These are phyloP conservation scores for Mesorhabditis sp. DNA, from an alignment of 2,888 invertebrate species.

Conservation along the genomic window DNA sequence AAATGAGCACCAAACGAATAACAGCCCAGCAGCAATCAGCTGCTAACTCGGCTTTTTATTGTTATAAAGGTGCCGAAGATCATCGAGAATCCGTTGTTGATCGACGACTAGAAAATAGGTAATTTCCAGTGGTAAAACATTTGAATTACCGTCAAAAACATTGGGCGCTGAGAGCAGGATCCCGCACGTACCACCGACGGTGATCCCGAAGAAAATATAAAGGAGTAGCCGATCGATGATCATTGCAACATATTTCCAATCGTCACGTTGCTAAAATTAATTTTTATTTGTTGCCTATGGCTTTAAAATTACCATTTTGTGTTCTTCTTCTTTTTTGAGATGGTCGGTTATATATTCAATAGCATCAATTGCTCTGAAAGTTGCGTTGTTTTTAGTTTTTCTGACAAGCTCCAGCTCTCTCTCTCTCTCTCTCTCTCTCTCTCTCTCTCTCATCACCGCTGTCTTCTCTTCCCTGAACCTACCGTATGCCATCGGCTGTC, in stretches of 20 bases:
- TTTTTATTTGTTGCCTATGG: background rate
- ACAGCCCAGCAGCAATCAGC: too few species aligned
- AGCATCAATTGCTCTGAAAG: slow-evolving; percentile 32
- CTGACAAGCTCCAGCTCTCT: too few species aligned
- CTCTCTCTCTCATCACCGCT: too few species aligned
- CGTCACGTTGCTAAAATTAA: slow-evolving; percentile 58
- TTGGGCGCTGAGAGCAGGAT: slow-evolving; percentile 62
- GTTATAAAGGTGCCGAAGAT: background rate
- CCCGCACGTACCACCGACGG: slow-evolving; percentile 59
- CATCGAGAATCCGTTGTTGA: slow-evolving; percentile 1
- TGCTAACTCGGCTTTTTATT: background rate
- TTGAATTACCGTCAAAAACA: slow-evolving; percentile 58
- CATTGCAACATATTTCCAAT: slow-evolving; percentile 64
- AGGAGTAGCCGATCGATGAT: slow-evolving; percentile 63
- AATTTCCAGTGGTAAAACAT: background rate
- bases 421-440: too few species aligned
- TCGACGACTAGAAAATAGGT: background rate
- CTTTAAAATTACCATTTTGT: slow-evolving; percentile 42
- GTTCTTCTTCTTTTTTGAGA: slow-evolving; percentile 42
- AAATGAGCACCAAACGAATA: too few species aligned
- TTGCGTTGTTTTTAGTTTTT: background rate
- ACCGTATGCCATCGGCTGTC: slow-evolving; percentile 25
- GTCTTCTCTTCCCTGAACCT: slow-evolving; percentile 15
- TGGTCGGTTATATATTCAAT: slow-evolving; percentile 53
- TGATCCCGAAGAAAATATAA: slow-evolving; percentile 62